A percentile compares a stretch with the other conserved stretches of the same genome.
Conservation (phyloP, 2,888 invertebrate species). For the Lochmaea capreae region DNA sequence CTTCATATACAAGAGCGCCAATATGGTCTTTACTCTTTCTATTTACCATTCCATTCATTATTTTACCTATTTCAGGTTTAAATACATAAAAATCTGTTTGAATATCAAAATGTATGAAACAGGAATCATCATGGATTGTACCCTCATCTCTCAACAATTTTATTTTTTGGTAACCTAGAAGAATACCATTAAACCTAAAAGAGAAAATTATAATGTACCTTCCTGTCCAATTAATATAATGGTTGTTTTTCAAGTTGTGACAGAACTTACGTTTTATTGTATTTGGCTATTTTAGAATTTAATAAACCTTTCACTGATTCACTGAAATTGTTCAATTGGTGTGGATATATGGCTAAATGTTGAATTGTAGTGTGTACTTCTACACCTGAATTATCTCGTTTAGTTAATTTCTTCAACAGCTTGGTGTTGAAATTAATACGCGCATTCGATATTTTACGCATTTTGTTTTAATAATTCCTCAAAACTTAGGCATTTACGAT, state of each 20-base stretch:
- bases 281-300: conserved; percentile 71
- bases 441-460: conserved; percentile 43
- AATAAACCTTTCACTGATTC: conserved; percentile 72
- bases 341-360: conserved; percentile 73
- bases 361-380: conserved; percentile 68
- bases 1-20: conserved; percentile 76
- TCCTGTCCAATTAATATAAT: too few relatives aligned
- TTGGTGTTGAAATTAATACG: conserved; percentile 65
- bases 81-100: conserved; percentile 79
- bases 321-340: conserved; percentile 72
- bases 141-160: conserved; percentile 71
- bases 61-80: conserved; percentile 72
- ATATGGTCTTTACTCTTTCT: conserved; percentile 76
- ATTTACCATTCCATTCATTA: conserved; percentile 74
- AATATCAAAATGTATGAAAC: conserved; percentile 75
- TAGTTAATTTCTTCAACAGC: conserved; percentile 69
- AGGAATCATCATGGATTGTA: conserved; percentile 72
- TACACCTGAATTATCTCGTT: conserved; percentile 71
- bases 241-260: too few relatives aligned
- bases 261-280: conserved; percentile 71
- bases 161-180: conserved; percentile 76
- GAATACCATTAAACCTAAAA: conserved; percentile 75
- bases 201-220: conserved; percentile 12
- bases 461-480: conserved; percentile 40
- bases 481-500: neutral